Conservation (phyloP, 2,113 vertebrate genomes). For the Acanthochromis polyacanthus region DNA sequence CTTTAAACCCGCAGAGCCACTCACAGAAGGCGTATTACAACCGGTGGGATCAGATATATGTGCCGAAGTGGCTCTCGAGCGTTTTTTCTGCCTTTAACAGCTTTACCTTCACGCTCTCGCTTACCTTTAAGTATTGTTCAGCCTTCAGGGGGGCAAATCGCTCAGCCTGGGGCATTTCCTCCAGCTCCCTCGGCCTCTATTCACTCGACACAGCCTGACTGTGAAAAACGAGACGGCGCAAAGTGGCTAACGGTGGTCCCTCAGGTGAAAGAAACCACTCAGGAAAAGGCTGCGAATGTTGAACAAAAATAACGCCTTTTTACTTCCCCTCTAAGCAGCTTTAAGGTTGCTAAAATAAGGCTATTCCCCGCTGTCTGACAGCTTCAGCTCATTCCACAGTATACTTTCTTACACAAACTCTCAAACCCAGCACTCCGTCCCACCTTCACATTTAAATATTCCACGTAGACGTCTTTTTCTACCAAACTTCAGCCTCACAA, state of each 20-base stretch:
- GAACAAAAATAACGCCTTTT: too few relatives aligned
- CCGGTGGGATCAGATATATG: not conserved
- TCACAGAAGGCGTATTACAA: not conserved
- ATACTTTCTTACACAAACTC: too few relatives aligned
- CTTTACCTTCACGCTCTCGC: not conserved
- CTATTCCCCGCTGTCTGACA: too few relatives aligned
- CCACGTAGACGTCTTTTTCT: too few relatives aligned
- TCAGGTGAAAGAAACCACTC: not conserved
- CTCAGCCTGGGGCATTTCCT: constrained; percentile 10
- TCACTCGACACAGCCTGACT: not conserved
- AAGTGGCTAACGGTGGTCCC: too few relatives aligned
- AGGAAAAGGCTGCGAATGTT: too few relatives aligned
- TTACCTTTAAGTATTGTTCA: not conserved
- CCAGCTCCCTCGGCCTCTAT: not conserved
- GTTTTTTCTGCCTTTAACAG: constrained; percentile 1
- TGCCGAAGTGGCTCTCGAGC: not conserved
- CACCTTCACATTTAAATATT: too few relatives aligned
- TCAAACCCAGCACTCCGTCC: too few relatives aligned
- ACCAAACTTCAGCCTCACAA: too few relatives aligned
- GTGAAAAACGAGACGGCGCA: not conserved
- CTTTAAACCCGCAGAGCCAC: not conserved
- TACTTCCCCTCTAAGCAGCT: too few relatives aligned
- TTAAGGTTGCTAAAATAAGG: too few relatives aligned
- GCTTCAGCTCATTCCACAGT: too few relatives aligned
- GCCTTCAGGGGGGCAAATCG: constrained; percentile 2